Conservation (phyloP, 53 echinoderm and acorn worm genomes). For the Apostichopus leukothele region DNA sequence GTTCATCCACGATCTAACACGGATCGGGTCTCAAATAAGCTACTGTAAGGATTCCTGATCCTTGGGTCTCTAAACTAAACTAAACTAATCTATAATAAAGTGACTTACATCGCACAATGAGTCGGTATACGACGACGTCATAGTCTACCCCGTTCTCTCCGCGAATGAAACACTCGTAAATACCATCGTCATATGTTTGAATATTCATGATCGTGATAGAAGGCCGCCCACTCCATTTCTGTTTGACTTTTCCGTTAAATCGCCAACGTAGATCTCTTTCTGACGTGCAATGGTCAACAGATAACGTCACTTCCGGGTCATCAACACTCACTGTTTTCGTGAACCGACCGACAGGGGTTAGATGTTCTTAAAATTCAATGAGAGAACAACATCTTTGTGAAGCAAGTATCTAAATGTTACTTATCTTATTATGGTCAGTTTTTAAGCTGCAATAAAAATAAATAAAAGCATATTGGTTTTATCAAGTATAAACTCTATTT, state of each 20-base stretch:
- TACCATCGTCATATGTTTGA: background rate
- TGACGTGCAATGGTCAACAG: background rate
- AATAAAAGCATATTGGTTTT: too few species aligned
- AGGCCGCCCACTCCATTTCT: background rate
- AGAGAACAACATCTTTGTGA: too few species aligned
- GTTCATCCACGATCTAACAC: too few species aligned
- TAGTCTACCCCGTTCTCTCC: background rate
- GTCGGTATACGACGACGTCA: background rate
- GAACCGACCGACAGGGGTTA: background rate
- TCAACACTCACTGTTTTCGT: background rate
- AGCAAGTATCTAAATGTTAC: too few species aligned
- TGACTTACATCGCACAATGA: background rate
- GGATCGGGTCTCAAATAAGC: too few species aligned
- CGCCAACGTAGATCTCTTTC: background rate
- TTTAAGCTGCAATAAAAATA: too few species aligned
- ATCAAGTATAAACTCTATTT: too few species aligned
- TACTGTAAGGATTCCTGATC: too few species aligned
- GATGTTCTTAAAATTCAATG: background rate
- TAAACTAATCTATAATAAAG: too few species aligned
- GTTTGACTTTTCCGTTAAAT: background rate
- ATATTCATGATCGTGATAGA: background rate
- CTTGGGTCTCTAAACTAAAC: too few species aligned
- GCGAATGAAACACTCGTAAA: background rate
- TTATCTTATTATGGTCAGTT: too few species aligned
- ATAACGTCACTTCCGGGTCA: background rate